These are phyloP conservation scores for Cuculus canorus DNA, from an alignment of 2,797 vertebrate genomes.

Conservation along the genomic window DNA sequence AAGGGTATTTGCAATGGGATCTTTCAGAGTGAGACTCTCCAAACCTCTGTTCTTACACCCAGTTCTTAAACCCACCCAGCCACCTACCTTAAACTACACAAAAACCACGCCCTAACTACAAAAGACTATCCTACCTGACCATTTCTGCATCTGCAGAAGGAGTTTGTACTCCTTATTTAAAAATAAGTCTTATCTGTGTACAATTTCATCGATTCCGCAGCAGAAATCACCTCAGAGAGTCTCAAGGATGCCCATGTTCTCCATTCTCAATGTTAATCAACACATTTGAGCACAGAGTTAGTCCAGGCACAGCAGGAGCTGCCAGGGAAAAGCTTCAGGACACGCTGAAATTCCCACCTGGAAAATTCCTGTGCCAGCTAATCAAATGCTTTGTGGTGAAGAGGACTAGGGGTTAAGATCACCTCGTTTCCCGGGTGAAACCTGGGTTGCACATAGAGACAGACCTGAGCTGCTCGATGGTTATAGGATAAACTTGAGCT, in stretches of 20 bases:
- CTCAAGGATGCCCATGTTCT: not conserved
- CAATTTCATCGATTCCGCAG: not conserved
- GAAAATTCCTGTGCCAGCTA: not conserved
- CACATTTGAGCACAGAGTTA: not conserved
- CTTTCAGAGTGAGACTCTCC: not conserved
- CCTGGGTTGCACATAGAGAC: not conserved
- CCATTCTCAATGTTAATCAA: not conserved
- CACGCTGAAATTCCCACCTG: not conserved
- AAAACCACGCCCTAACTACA: not conserved
- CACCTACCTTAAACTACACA: not conserved
- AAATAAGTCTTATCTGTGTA: not conserved
- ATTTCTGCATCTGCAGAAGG: not conserved
- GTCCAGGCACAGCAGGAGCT: not conserved
- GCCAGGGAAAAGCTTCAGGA: not conserved
- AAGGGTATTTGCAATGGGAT: not conserved
- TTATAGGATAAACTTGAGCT: not conserved
- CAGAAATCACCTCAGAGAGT: not conserved
- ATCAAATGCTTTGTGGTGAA: constrained; percentile 5
- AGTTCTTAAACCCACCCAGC: not conserved
- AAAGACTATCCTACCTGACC: not conserved
- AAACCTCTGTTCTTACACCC: not conserved
- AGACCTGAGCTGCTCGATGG: not conserved
- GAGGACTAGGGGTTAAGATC: not conserved
- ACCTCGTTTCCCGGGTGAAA: too few species aligned
- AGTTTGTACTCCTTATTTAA: not conserved